A percentile compares a stretch with the other conserved stretches of the same genome.
These are phyloP conservation scores for Chaetodon trifascialis DNA, from an alignment of 2,113 vertebrate species.

Conservation along the genomic window DNA sequence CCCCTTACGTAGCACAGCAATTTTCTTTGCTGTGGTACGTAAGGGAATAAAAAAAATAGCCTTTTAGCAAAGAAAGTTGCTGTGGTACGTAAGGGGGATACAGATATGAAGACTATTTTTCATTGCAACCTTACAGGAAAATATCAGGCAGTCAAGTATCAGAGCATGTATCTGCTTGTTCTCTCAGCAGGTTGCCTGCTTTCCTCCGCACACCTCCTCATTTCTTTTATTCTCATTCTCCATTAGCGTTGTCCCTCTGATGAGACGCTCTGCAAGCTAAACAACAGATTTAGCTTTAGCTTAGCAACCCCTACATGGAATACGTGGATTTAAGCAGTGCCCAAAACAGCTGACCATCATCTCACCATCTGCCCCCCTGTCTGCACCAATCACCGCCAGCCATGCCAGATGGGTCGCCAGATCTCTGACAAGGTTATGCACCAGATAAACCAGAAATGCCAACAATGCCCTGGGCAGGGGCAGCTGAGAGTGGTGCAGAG, in stretches of 20 bases:
- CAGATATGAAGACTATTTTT: neutral
- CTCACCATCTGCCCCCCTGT: constrained; percentile 62
- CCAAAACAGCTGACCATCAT: constrained; percentile 55
- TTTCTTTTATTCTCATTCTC: neutral
- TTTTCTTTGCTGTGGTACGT: too few relatives aligned
- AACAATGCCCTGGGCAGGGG: constrained; percentile 5
- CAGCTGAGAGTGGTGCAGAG: neutral
- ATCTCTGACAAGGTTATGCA: constrained; percentile 55
- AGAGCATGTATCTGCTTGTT: neutral
- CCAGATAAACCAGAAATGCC: constrained; percentile 52
- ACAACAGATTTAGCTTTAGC: constrained; percentile 52
- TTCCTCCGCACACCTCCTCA: neutral
- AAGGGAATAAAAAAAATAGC: too few relatives aligned
- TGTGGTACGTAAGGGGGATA: neutral
- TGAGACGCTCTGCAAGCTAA: neutral
- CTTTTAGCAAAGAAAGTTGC: neutral
- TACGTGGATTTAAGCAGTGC: constrained; percentile 49
- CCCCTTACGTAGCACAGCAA: neutral
- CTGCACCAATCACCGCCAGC: constrained; percentile 50
- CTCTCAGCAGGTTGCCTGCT: neutral
- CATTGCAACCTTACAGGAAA: neutral
- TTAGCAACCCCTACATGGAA: constrained; percentile 32
- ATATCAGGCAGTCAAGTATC: neutral
- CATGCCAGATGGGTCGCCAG: constrained; percentile 69
- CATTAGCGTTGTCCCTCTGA: neutral